These are phyloP conservation scores for Pseudopipra pipra DNA, from an alignment of 2,113 vertebrate genomes.

Conservation along the genomic window DNA sequence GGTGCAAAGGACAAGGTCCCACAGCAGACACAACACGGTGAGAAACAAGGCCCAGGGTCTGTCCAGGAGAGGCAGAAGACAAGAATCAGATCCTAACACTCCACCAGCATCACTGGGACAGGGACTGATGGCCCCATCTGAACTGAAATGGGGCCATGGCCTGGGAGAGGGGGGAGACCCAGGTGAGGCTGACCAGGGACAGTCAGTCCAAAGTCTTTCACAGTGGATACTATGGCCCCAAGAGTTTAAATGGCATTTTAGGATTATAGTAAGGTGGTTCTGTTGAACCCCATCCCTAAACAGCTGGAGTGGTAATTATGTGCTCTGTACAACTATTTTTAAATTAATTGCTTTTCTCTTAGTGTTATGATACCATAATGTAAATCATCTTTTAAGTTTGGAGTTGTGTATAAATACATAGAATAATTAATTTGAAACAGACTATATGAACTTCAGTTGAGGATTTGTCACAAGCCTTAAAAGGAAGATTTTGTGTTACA, in stretches of 20 bases:
- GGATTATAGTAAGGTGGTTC: neutral
- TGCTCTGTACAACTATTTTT: neutral
- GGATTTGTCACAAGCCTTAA: neutral
- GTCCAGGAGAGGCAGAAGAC: neutral
- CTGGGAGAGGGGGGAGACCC: fast-evolving
- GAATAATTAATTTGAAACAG: neutral
- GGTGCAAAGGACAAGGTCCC: neutral
- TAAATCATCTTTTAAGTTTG: neutral
- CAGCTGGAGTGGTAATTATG: neutral
- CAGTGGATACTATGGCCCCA: fast-evolving
- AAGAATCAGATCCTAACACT: neutral
- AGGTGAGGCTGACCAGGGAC: neutral
- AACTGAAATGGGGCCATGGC: neutral
- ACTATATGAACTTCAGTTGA: neutral
- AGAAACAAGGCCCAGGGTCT: neutral
- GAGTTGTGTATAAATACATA: neutral
- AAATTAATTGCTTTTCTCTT: neutral
- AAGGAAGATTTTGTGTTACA: neutral
- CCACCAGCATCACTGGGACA: neutral
- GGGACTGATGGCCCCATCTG: neutral
- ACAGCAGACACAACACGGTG: neutral
- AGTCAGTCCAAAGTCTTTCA: neutral
- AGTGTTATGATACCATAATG: neutral
- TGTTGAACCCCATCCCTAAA: neutral
- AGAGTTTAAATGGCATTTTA: neutral